Conservation (phyloP, 1,140 invertebrate species). For the Penaeus indicus region DNA sequence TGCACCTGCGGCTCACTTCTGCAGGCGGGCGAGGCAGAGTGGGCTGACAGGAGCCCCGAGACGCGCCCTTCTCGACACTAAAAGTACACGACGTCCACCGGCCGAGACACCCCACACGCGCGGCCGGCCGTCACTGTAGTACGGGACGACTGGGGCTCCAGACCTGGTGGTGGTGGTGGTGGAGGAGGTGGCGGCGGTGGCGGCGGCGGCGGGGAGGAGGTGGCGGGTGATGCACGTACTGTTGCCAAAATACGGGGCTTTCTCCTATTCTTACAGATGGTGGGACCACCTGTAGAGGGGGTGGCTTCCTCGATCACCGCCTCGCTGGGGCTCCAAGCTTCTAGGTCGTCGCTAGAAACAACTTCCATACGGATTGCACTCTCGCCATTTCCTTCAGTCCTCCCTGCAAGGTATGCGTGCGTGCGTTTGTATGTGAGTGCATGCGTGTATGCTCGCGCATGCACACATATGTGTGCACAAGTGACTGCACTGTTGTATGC, state of each 20-base stretch:
- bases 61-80: conserved; percentile 18
- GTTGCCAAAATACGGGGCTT: conserved; percentile 60
- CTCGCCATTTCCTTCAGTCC: too few species aligned
- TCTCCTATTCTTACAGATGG: conserved; percentile 60
- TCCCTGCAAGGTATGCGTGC: background rate
- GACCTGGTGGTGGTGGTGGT: conserved; percentile 51
- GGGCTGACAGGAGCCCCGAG: conserved; percentile 31
- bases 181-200: conserved; percentile 32
- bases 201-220: conserved; percentile 40
- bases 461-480: background rate
- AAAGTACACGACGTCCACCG: conserved; percentile 45
- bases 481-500: background rate
- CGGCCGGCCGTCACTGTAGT: conserved; percentile 55
- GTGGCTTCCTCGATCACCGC: background rate
- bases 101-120: conserved; percentile 48
- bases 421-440: background rate
- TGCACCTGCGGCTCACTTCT: conserved; percentile 27
- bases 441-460: conserved; percentile 13
- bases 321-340: too few species aligned
- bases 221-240: conserved; percentile 47
- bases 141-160: conserved; percentile 53
- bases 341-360: too few species aligned
- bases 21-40: background rate
- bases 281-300: conserved; percentile 58
- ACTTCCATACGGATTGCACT: too few species aligned